Evolutionary conservation across 2,888 invertebrate genomes (phyloP), one percentile per base, ranked within the genome.

Genomic region (Capitulum mitella): DNA sequence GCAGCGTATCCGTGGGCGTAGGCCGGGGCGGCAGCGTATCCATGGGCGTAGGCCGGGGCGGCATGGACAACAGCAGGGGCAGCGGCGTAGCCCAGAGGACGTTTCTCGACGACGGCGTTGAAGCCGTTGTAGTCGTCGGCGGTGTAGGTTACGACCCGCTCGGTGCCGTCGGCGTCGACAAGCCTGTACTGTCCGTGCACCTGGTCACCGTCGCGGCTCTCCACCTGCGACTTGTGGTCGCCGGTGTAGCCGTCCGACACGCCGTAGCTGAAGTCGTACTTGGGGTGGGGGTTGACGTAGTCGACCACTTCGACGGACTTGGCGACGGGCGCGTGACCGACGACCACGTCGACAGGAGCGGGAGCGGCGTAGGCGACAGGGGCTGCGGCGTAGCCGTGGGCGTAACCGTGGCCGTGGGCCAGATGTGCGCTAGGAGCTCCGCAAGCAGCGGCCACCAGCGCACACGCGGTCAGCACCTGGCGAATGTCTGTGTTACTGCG

Each of bases 81-180:
- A 10, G 81, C 80, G 29, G 81, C 80, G 48, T 81, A 80, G 37
- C 81, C 75, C 46, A 80, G 81, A 58, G 82, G 82, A 61, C 81
- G 79, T 58, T 82, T 82, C 64, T 82, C 82, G 14, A 82, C 82
- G 5, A 82, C 81, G 32, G 82, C 81, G 61, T 82, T 81, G 77
- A 82, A 82, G 37, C 82, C 82, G 70, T 79, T 78, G 61, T 77
- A 64, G 22, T 61, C 78, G 77, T 81, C 81, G 26, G 81, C 81
- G 10, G 81, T 82, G 76, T 81, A 82, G 19, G 76, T 79, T 0
- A 81, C 81, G 26, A 80, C 80, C 34, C 81, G 74, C 46, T 75
- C 75, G 74, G 75, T 74, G 40, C 78, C 78, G 75, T 78, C 78
- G 14, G 78, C 29, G 43, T 78, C 78, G 48, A 78, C 75, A 14